Evolutionary conservation across 2,797 vertebrate species (phyloP), one percentile per base, ranked within the genome.

Genomic region (Falco naumanni): DNA sequence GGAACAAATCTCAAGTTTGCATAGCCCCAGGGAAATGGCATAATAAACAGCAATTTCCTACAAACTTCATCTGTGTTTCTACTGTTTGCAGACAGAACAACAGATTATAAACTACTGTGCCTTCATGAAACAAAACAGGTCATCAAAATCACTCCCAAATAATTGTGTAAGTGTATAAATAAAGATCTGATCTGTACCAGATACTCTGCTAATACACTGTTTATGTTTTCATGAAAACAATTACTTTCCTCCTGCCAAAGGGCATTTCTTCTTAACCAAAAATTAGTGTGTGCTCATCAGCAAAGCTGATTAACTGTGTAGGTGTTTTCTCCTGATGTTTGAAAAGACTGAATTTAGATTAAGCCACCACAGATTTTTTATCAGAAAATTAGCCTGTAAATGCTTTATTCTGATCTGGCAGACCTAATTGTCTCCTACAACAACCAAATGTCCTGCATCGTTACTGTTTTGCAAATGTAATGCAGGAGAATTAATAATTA

Each of bases 401-500:
- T 89, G 37, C 13, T 68, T 79, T 92, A 71, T 71, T 94, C 53
- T 80, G 24, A 83, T 77, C 41, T 87, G 51, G 39, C 17, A 96
- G 43, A 70, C 14, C 18, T 71, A 39, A 22, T 63, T 87, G 39
- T 74, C 19, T 43, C 26, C n/a, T 80, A 57, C 28, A 68, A 65
- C 39, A 83, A 56, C 14, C 34, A 88, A 72, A 84, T 31, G 22
- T 68, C 74, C 54, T 89, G 45, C 56, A 92, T 89, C 39, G 39
- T 75, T 83, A 43, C 48, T 70, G 29, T 54, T 89, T n/a, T 89
- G 86, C 78, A 95, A 93, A 92, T 59, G 48, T 29, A 84, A 84
- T 51, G 61, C 54, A 78, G 53, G 45, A 92, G 43, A 88, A 95
- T 82, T 91, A 87, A 93, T 93, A 31, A 90, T 88, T 91, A 88